phyloP scores from a whole-genome alignment of 2,797 vertebrate genomes.

The Furcifer pardalis region DNA sequence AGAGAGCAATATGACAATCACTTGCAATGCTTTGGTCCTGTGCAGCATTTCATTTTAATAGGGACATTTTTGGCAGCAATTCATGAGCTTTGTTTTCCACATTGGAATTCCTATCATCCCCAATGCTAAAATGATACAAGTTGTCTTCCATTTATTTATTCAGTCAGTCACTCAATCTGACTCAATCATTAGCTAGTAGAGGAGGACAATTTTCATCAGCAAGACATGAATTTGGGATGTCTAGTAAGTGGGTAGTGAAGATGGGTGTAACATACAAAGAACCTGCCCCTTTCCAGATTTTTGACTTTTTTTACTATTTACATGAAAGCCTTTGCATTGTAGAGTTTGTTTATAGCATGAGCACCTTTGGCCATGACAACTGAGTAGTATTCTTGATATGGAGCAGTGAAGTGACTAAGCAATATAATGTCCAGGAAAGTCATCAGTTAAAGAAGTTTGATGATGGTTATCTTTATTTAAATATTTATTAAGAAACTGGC shows the following conservation, averaged over 20 bases:
- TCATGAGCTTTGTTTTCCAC: not conserved
- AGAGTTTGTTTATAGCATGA: not conserved
- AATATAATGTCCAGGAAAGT: not conserved
- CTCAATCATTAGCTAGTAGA: not conserved
- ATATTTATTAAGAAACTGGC: too few relatives aligned
- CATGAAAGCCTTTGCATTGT: not conserved
- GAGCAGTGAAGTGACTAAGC: not conserved
- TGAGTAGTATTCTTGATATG: not conserved
- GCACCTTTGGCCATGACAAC: not conserved
- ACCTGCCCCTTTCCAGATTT: not conserved
- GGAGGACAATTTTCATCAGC: not conserved
- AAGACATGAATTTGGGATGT: not conserved
- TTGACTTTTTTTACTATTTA: not conserved
- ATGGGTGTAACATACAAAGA: not conserved
- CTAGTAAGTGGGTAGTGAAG: not conserved
- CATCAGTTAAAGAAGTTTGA: not conserved
- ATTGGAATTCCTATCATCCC: not conserved
- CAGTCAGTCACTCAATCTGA: too few relatives aligned
- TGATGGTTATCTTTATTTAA: not conserved
- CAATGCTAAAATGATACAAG: not conserved
- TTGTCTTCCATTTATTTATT: slow-evolving; percentile 1
- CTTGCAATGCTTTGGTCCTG: not conserved
- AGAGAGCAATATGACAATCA: slow-evolving; percentile 13
- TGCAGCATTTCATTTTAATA: slow-evolving; percentile 13
- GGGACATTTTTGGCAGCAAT: slow-evolving; percentile 17